Conservation (phyloP, 2,888 invertebrate species). For the Lordiphosa fenestrarum region DNA sequence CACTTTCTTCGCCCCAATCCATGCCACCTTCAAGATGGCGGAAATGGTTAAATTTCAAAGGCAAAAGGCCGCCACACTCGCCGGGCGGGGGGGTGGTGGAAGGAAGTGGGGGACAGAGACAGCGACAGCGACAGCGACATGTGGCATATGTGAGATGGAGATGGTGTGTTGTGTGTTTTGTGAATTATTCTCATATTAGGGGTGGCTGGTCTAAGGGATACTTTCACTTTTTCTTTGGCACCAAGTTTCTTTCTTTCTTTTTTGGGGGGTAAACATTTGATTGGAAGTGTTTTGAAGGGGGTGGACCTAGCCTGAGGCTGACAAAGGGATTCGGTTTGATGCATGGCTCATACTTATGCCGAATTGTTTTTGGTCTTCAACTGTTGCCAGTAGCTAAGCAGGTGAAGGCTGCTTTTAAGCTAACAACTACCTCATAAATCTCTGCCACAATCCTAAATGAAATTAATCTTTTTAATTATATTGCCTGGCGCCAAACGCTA, state of each 20-base stretch:
- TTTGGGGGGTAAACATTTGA: constrained; percentile 45
- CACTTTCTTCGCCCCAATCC: constrained; percentile 51
- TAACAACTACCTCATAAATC: constrained; percentile 46
- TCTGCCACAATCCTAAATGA: constrained; percentile 45
- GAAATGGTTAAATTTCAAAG: constrained; percentile 74
- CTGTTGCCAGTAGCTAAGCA: too few relatives aligned
- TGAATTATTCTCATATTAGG: too few relatives aligned
- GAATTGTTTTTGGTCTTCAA: too few relatives aligned
- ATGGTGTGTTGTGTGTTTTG: too few relatives aligned
- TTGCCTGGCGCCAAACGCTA: constrained; percentile 38
- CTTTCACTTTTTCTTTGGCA: constrained; percentile 69
- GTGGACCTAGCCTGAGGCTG: constrained; percentile 23
- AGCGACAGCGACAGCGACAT: not conserved
- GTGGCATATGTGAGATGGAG: constrained; percentile 21
- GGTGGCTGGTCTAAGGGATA: constrained; percentile 15
- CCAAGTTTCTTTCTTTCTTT: constrained; percentile 41
- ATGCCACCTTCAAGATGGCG: constrained; percentile 59
- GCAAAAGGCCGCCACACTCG: constrained; percentile 47
- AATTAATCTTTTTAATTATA: constrained; percentile 67
- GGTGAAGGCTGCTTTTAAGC: too few relatives aligned
- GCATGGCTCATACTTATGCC: constrained; percentile 9
- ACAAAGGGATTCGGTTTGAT: constrained; percentile 10
- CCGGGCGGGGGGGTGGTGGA: constrained; percentile 7
- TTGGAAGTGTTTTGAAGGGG: constrained; percentile 49
- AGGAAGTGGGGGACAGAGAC: constrained; percentile 20